Evolutionary conservation across 2,888 invertebrate genomes (phyloP), one percentile per base, ranked within the genome.

Genomic region (Auanema freiburgensis): DNA sequence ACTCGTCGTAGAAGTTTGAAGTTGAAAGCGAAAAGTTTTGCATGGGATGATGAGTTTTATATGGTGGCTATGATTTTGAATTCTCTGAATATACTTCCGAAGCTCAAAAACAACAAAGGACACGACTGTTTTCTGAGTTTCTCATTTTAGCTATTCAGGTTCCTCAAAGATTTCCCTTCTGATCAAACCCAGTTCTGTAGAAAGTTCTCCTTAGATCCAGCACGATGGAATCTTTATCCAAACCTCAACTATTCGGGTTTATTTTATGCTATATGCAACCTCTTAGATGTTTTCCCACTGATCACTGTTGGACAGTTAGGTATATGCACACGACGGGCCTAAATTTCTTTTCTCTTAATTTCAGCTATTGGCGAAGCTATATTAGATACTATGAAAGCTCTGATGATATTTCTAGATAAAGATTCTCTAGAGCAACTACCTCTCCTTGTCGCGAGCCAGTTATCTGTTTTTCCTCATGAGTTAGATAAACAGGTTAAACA

Each of bases 221-320:
- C 71, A 16, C 88, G 97, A 61, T 91, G 94, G 89, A 89, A 91
- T 25, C 88, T 96, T 56, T 97, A 93, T 86, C 97, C 97, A 10
- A 95, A 91, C 86, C 88, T 98, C 77, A 96, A 97, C 87, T 98
- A 97, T 86, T 92, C 92, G 84, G 94, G 93, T 6, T 88, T 98
- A 52, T 96, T 93, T 85, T 92, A 92, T 84, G 93, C 93, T 21
- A 88, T 97, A 59, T 86, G 91, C 23, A 91, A 91, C 80, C 87
- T 94, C 71, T 91, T 96, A 57, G 96, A 97, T 85, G 91, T 94
- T n/a, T 92, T 93, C 24, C 91, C 94, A 14, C 89, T 91, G 65
- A 89, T 97, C 74, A 92, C 92, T 84, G 90, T 91, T 84, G 94
- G 93, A 49, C 86, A 85, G 66, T 67, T 69, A 56, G 79, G 80